phyloP scores from a whole-genome alignment of 2,113 vertebrate species.

The Corythaixoides concolor region DNA sequence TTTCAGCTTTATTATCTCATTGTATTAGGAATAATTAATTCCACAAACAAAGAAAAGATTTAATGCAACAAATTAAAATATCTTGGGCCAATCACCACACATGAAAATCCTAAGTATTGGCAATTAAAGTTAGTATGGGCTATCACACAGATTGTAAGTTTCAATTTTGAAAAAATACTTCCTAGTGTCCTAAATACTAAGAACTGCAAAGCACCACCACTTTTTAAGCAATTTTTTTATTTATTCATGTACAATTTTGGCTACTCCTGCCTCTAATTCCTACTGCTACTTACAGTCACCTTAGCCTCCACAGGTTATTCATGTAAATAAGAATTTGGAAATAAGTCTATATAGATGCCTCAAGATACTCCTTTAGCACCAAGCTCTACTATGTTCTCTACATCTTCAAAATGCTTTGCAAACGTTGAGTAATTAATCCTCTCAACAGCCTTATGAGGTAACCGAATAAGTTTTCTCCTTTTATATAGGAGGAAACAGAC shows the following conservation, averaged over 20 bases:
- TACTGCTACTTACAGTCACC: background rate
- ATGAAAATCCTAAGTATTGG: no score
- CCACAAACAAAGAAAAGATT: background rate
- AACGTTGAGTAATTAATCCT: slow-evolving; percentile 34
- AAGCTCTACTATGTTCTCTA: background rate
- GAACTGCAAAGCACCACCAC: background rate
- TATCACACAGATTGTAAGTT: background rate
- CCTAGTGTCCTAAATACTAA: background rate
- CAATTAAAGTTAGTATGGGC: background rate
- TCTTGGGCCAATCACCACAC: background rate
- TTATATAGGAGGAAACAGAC: slow-evolving; percentile 26
- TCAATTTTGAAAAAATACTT: background rate
- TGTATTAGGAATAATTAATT: background rate
- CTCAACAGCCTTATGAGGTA: slow-evolving; percentile 28
- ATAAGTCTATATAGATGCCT: background rate
- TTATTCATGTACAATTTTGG: background rate
- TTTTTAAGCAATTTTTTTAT: background rate
- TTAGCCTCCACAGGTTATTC: background rate
- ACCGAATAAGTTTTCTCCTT: slow-evolving; percentile 2
- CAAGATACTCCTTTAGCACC: slow-evolving; percentile 1
- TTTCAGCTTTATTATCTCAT: background rate
- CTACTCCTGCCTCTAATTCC: background rate
- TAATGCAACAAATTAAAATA: background rate
- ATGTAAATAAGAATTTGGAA: background rate
- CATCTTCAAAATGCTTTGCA: background rate